Evolutionary conservation across 2,888 invertebrate species (phyloP).

Genomic region (Hemicrepidius hirtus): DNA sequence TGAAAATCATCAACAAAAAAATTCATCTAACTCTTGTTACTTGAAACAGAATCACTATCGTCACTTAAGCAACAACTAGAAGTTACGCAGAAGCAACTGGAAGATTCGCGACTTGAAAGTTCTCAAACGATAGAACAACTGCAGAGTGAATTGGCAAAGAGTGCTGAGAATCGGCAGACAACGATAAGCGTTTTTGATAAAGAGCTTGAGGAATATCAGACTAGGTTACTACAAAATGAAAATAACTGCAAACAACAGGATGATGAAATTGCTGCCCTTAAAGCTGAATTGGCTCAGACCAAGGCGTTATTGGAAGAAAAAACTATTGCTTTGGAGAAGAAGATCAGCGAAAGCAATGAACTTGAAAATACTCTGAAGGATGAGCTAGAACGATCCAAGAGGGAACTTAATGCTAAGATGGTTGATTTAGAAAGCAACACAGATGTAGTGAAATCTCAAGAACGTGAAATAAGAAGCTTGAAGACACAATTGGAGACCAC

Average conservation of each 20-base stretch:
- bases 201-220: conserved; percentile 43
- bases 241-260: conserved; percentile 37
- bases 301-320: conserved; percentile 58
- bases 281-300: conserved; percentile 47
- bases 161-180: background rate
- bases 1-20: background rate
- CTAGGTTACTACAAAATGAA: conserved; percentile 22
- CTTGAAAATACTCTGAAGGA: conserved; percentile 62
- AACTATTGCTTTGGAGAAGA: conserved; percentile 58
- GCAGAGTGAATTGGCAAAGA: conserved; percentile 17
- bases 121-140: conserved; percentile 14
- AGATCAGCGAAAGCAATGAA: conserved; percentile 52
- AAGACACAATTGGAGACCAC: conserved; percentile 67
- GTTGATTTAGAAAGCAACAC: conserved; percentile 74
- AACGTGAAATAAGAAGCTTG: conserved; percentile 63
- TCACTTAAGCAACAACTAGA: conserved; percentile 56
- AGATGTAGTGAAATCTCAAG: conserved; percentile 69
- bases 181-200: conserved; percentile 29
- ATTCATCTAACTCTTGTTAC: background rate
- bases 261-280: conserved; percentile 44
- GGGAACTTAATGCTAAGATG: conserved; percentile 74
- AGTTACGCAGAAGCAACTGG: conserved; percentile 50
- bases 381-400: conserved; percentile 66
- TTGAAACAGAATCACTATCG: conserved; percentile 18
- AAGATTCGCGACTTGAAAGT: conserved; percentile 50